A percentile compares a stretch with the other conserved stretches of the same genome.
phyloP scores from a whole-genome alignment of 2,113 vertebrate genomes.

The Bolborhynchus lineola region DNA sequence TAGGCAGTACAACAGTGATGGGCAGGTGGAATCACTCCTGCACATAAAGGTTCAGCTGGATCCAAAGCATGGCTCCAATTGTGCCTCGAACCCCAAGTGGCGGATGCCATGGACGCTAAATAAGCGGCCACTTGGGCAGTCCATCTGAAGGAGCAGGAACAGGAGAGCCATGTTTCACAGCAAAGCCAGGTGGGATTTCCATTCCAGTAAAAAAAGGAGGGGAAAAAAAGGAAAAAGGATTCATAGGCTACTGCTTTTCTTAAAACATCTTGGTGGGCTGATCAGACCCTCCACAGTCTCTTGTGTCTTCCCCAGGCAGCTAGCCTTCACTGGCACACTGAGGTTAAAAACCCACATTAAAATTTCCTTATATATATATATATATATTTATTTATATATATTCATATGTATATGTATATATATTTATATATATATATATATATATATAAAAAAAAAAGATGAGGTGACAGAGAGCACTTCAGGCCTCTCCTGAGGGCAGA shows the following conservation, averaged over 20 bases:
- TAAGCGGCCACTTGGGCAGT: not conserved
- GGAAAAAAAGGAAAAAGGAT: not conserved
- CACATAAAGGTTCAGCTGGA: not conserved
- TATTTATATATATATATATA: slow-evolving; percentile 26
- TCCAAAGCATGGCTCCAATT: not conserved
- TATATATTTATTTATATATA: slow-evolving; percentile 60
- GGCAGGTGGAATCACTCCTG: not conserved
- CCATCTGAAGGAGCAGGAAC: slow-evolving; percentile 31
- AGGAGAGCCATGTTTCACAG: slow-evolving; percentile 44
- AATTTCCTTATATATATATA: slow-evolving; percentile 33
- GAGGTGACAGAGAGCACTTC: slow-evolving; percentile 37
- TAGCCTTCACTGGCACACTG: slow-evolving; percentile 28
- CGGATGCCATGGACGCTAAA: not conserved
- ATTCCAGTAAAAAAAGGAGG: not conserved
- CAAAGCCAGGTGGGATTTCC: slow-evolving; percentile 42
- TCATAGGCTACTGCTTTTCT: not conserved
- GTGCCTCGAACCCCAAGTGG: not conserved
- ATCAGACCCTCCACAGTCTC: not conserved
- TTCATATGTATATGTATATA: slow-evolving; percentile 48
- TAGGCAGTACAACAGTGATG: not conserved
- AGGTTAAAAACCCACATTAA: slow-evolving; percentile 53
- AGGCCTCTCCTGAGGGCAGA: not conserved
- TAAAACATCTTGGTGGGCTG: slow-evolving; percentile 10
- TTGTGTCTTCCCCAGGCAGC: slow-evolving; percentile 32
- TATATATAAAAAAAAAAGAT: slow-evolving; percentile 32